Conservation (phyloP, 2,888 invertebrate genomes). For the Aspidiotus destructor region DNA sequence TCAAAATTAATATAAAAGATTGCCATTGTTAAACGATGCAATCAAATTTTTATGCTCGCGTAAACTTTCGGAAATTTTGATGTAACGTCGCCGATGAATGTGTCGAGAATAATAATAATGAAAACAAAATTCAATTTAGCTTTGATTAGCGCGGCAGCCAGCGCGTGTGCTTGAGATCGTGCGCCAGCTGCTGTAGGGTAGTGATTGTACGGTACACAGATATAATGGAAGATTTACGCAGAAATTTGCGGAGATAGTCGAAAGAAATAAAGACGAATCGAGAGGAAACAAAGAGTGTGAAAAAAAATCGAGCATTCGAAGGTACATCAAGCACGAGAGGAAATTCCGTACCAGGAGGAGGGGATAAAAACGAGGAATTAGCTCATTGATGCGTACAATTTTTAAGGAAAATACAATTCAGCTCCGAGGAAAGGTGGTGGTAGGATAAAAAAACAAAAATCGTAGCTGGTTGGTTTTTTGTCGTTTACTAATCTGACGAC, state of each 20-base stretch:
- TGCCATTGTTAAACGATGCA: too few relatives aligned
- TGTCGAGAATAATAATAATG: not conserved
- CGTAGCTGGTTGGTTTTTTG: constrained; percentile 25
- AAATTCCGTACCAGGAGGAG: not conserved
- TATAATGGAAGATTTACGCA: not conserved
- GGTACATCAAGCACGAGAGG: not conserved
- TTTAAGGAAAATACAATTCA: not conserved
- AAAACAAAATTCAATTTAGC: not conserved
- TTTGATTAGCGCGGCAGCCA: not conserved
- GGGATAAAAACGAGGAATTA: constrained; percentile 25
- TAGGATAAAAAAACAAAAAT: not conserved
- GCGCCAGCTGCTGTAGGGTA: not conserved
- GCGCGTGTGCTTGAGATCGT: not conserved
- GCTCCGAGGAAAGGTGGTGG: constrained; percentile 1
- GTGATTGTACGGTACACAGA: not conserved
- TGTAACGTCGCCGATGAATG: too few relatives aligned
- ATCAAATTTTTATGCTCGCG: too few relatives aligned
- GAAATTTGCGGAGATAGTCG: not conserved
- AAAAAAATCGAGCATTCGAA: not conserved
- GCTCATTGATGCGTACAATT: constrained; percentile 26
- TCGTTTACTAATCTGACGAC: constrained; percentile 21
- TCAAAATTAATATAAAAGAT: too few relatives aligned
- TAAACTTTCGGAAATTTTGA: too few relatives aligned
- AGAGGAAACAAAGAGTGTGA: not conserved
- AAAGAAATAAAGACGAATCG: not conserved